Base-by-base conservation (phyloP, 1,140 invertebrate genomes). In the Zaprionus camerounensis region DNA sequence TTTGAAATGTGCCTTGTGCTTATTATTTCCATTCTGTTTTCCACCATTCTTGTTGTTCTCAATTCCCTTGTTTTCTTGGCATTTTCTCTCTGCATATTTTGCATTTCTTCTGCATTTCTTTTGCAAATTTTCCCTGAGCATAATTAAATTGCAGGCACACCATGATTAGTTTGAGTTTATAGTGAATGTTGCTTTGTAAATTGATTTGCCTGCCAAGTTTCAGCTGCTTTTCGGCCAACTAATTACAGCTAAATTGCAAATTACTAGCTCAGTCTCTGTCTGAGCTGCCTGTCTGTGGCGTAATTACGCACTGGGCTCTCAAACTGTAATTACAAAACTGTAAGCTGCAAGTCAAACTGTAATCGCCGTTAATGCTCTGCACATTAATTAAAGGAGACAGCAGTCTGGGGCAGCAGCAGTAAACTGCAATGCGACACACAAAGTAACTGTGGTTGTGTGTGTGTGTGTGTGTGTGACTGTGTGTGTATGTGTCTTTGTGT, bases 341-440 rank as follows among this genome's bases (percentile, higher is more conserved):
- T 74, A 51, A 71, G 11, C 36, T 61, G 44, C 24, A 58, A 22
- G 12, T 44, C 31, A 34, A 74, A 28, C 66, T 56, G 56, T 80
- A 83, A 75, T 88, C 84, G 62, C 36, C 68, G 56, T 64, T 83
- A 80, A 78, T 80, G 49, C 77, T 72, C 77, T 72, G 58, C 46
- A 63, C 84, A 86, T 80, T 88, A 86, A 86, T 86, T 88, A 83
- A 88, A 46, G n/a, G n/a, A 3, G 41, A n/a, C 41, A 5, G 1
- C 41, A 44, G 15, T 7, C 41, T 44, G 7, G 41, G 41, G 17
- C 41, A 17, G 41, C 41, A n/a, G 41, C 41, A 44, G 2, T n/a
- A 2, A 15, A 44, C 41, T 44, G 41, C 41, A 17, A 17, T 44
- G n/a, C 41, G n/a, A 3, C 2, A 44, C 41, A 2, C n/a, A 17